phyloP scores from a whole-genome alignment of 2,113 vertebrate genomes.

The Felis chaus region DNA sequence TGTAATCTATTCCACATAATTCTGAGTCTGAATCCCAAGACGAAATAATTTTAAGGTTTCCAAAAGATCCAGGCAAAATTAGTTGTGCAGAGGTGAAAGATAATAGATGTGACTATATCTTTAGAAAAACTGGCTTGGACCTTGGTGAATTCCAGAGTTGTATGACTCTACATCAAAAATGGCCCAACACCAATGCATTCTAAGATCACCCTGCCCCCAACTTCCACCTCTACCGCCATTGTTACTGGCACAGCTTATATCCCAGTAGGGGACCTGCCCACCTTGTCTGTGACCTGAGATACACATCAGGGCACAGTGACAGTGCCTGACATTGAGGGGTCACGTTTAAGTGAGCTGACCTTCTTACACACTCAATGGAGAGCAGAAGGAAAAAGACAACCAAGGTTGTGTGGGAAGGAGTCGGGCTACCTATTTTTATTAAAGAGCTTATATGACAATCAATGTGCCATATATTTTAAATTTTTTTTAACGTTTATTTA shows the following conservation, averaged over 20 bases:
- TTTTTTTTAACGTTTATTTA: too few relatives aligned
- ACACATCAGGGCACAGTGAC: not conserved
- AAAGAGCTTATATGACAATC: not conserved
- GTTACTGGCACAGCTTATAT: not conserved
- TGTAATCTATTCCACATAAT: not conserved
- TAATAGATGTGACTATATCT: not conserved
- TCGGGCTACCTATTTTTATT: not conserved
- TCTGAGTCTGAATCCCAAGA: not conserved
- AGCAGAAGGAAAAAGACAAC: not conserved
- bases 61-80: constrained; percentile 4
- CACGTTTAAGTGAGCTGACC: not conserved
- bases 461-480: not conserved
- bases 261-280: not conserved
- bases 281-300: not conserved
- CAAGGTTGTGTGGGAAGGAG: not conserved
- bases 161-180: not conserved
- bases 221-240: too few relatives aligned
- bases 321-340: not conserved
- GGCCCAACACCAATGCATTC: not conserved
- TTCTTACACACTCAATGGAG: not conserved
- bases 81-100: not conserved
- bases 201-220: not conserved
- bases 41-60: not conserved
- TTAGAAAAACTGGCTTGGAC: not conserved
- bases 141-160: not conserved